Evolutionary conservation across 2,797 vertebrate genomes (phyloP).

Genomic region (Enteromius radiatus): DNA sequence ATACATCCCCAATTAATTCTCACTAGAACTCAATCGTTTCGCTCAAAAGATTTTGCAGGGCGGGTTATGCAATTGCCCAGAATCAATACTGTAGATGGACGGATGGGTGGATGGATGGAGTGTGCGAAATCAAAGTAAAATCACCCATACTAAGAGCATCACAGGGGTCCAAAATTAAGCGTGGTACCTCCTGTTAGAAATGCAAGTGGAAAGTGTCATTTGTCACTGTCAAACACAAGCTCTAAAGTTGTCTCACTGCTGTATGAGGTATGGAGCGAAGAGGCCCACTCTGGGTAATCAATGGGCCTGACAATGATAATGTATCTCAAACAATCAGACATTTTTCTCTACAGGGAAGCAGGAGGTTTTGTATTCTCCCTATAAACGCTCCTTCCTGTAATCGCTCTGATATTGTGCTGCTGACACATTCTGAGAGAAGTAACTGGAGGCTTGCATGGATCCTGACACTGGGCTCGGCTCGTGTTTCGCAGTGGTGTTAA

Average conservation of each 20-base stretch:
- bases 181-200: not conserved
- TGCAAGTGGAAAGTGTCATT: not conserved
- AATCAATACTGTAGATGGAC: slow-evolving; percentile 38
- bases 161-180: not conserved
- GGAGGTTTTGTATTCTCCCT: slow-evolving; percentile 15
- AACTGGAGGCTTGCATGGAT: slow-evolving; percentile 20
- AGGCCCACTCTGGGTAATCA: slow-evolving; percentile 12
- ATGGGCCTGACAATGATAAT: slow-evolving; percentile 37
- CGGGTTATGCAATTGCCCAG: slow-evolving; percentile 15
- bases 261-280: not conserved
- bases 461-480: slow-evolving; percentile 16
- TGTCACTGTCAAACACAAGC: slow-evolving; percentile 16
- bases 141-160: not conserved
- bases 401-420: slow-evolving; percentile 14
- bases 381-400: not conserved
- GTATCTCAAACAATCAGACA: slow-evolving; percentile 20
- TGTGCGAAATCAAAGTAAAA: slow-evolving; percentile 27
- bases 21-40: slow-evolving; percentile 51
- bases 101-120: not conserved
- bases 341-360: slow-evolving; percentile 9
- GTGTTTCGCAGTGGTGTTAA: slow-evolving; percentile 54
- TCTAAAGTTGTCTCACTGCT: slow-evolving; percentile 23
- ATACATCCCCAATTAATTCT: slow-evolving; percentile 55
- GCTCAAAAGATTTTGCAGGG: slow-evolving; percentile 25
- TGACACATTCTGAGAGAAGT: slow-evolving; percentile 16